Evolutionary conservation across 2,888 invertebrate genomes (phyloP).

Genomic region (Caenorhabditis parvicauda): DNA sequence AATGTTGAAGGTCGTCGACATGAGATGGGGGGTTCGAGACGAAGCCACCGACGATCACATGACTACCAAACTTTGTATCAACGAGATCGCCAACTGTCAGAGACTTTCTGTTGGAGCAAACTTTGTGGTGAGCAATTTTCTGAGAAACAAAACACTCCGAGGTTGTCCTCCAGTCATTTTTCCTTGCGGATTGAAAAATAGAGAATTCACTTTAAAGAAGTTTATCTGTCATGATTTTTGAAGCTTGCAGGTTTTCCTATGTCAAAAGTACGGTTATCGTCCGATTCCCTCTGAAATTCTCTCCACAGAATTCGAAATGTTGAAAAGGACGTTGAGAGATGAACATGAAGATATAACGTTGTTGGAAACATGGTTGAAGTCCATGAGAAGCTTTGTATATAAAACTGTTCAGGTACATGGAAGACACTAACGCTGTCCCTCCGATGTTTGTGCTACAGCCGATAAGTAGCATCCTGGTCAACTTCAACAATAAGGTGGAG

Average conservation of each 20-base stretch:
- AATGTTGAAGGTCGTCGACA: conserved; percentile 83
- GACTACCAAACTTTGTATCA: conserved; percentile 96
- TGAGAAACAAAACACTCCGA: too few species aligned
- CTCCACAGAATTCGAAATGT: conserved; percentile 82
- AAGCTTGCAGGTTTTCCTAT: conserved; percentile 77
- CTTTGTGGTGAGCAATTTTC: conserved; percentile 74
- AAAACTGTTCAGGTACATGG: conserved; percentile 87
- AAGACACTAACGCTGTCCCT: conserved; percentile 92
- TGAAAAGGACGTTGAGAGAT: conserved; percentile 76
- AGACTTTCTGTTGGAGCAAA: conserved; percentile 94
- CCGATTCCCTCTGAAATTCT: conserved; percentile 93
- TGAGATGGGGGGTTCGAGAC: conserved; percentile 97
- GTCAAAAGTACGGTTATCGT: conserved; percentile 96
- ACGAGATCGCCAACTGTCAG: conserved; percentile 95
- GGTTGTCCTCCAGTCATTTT: too few species aligned
- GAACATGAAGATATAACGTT: conserved; percentile 44
- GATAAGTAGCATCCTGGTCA: conserved; percentile 90
- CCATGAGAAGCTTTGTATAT: too few species aligned
- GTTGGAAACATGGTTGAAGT: conserved; percentile 42
- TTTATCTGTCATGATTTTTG: too few species aligned
- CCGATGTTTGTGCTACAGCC: conserved; percentile 91
- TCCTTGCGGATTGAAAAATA: too few species aligned
- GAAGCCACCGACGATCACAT: conserved; percentile 99
- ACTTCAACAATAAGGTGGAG: conserved; percentile 97
- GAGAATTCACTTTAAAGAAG: conserved; percentile 23